Percentiles rank a stretch among this genome's conserved stretches.
These are phyloP conservation scores for Idaea straminata DNA, from an alignment of 2,888 invertebrate species.

Conservation along the genomic window DNA sequence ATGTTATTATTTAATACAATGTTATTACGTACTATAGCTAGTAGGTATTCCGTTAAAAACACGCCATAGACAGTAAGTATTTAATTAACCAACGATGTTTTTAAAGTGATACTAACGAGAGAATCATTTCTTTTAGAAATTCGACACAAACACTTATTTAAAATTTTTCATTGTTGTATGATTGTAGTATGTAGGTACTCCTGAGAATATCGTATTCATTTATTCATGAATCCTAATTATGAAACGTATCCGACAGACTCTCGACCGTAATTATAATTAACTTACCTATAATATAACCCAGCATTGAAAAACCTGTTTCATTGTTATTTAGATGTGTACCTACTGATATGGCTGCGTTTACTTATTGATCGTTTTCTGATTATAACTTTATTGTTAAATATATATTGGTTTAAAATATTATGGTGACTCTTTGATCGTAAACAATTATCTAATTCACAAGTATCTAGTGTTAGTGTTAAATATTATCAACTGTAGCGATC, in stretches of 20 bases:
- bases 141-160: constrained; percentile 51
- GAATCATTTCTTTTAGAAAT: constrained; percentile 49
- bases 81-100: constrained; percentile 45
- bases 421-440: neutral
- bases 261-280: constrained; percentile 54
- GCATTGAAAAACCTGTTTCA: constrained; percentile 49
- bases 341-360: constrained; percentile 44
- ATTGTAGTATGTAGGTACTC: constrained; percentile 39
- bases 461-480: neutral
- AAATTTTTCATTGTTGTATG: constrained; percentile 53
- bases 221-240: constrained; percentile 64
- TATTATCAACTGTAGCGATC: neutral
- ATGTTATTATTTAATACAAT: constrained; percentile 76
- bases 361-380: constrained; percentile 45
- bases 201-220: constrained; percentile 49
- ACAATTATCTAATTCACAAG: constrained; percentile 1
- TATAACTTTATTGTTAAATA: constrained; percentile 19
- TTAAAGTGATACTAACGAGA: constrained; percentile 54
- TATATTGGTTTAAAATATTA: neutral
- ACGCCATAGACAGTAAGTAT: constrained; percentile 48
- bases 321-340: constrained; percentile 50
- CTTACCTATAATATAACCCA: constrained; percentile 46
- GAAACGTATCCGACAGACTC: constrained; percentile 49
- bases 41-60: constrained; percentile 42
- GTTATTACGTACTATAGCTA: constrained; percentile 62